Base-by-base conservation (phyloP, 2,113 vertebrate genomes). In the Hylia prasina region DNA sequence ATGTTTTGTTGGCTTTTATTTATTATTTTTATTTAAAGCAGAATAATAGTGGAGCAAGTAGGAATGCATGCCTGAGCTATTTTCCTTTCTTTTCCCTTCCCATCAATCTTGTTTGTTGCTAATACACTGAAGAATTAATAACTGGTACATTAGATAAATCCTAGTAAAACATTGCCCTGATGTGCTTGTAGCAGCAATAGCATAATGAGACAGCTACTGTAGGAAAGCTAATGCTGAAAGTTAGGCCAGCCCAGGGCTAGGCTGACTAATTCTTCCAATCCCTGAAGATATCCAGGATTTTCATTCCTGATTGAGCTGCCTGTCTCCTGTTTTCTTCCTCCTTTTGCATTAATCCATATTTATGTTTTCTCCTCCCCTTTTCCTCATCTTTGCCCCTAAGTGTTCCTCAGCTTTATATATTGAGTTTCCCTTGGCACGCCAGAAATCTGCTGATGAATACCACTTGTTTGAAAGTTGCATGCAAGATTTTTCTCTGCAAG, bases 401-500 rank as follows among this genome's bases (percentile, higher is more conserved):
- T 51, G 65, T 89, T 90, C 82, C 78, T 84, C 71, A 42, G 21
- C 88, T 94, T 91, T 73, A 93, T 64, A 86, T 94, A 63, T 53
- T 79, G 65, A 95, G 77, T 94, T 94, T 96, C 68, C 28, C 51
- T 64, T 64, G 77, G 84, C 91, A 94, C 11, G 45, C 72, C 51
- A 60, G 64, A 96, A 88, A 73, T 82, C 31, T 82, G 15, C 69
- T 90, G 87, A 82, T 94, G 86, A 95, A 93, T 94, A 90, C 72
- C 61, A 90, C 77, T 96, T 96, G 95, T 94, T 89, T 84, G 90
- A 91, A 91, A 91, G 77, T 87, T 11, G 7, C 80, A 80, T 73
- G 82, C 60, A 78, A 56, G 56, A 87, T 84, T 93, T 81, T 60
- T 72, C 39, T 65, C 42, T 44, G 27, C 4, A 50, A 83, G 45